Percentiles rank a stretch among this genome's conserved stretches.
These are phyloP conservation scores for Ia io DNA, from an alignment of 2,113 vertebrate genomes.

Conservation along the genomic window DNA sequence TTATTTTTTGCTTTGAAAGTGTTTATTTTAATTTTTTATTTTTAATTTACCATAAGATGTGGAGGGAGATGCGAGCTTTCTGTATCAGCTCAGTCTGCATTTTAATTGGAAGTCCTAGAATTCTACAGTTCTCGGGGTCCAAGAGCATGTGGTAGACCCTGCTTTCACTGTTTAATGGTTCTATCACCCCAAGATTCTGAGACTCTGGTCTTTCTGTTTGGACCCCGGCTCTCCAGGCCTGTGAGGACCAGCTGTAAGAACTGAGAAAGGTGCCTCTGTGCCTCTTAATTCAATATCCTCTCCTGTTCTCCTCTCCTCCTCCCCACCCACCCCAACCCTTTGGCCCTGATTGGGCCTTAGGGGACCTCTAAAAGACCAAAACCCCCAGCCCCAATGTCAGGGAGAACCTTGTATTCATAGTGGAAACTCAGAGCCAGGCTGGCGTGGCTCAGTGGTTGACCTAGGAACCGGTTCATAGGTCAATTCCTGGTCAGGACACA, in stretches of 20 bases:
- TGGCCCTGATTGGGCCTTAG: background rate
- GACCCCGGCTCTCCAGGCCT: background rate
- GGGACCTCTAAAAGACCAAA: background rate
- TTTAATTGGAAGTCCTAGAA: background rate
- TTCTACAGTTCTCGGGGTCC: background rate
- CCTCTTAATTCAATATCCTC: background rate
- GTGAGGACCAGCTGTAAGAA: background rate
- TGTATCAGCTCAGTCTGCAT: background rate
- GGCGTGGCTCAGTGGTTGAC: too few species aligned
- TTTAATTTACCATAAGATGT: background rate
- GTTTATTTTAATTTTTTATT: background rate
- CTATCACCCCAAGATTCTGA: background rate
- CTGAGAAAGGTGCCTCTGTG: too few species aligned
- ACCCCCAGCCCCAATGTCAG: background rate
- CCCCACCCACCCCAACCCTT: background rate
- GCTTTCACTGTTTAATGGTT: background rate
- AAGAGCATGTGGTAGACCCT: background rate
- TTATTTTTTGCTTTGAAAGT: background rate
- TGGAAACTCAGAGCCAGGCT: background rate
- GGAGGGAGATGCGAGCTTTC: background rate
- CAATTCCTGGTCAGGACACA: too few species aligned
- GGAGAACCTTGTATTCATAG: background rate
- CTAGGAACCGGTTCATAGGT: too few species aligned
- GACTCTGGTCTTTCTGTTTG: background rate
- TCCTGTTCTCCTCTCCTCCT: background rate